phyloP scores from a whole-genome alignment of 1,140 invertebrate species.

The Capitella teleta region DNA sequence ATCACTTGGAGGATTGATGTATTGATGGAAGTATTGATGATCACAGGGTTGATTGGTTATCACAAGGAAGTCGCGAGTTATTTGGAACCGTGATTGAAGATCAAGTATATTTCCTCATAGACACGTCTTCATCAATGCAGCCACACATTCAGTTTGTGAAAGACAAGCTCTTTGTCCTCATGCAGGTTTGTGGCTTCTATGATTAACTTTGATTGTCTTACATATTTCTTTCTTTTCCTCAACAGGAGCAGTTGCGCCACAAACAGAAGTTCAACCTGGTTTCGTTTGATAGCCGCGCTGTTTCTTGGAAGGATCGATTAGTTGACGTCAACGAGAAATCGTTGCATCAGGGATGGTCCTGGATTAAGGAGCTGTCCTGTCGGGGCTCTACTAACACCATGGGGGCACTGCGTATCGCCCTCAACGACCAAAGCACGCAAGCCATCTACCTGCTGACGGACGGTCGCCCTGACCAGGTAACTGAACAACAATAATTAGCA shows the following conservation, averaged over 20 bases:
- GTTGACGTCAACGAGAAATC: constrained; percentile 35
- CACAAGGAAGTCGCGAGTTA: constrained; percentile 36
- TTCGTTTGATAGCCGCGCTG: constrained; percentile 31
- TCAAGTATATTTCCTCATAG: constrained; percentile 39
- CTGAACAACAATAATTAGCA: background rate
- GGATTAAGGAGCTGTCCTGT: constrained; percentile 38
- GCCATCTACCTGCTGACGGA: constrained; percentile 42
- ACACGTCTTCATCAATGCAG: constrained; percentile 39
- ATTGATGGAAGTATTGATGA: background rate
- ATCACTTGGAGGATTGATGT: background rate
- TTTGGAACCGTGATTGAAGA: constrained; percentile 43
- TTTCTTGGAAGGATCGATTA: constrained; percentile 34
- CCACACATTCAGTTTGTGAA: constrained; percentile 38
- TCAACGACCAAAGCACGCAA: constrained; percentile 34
- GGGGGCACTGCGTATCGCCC: constrained; percentile 31
- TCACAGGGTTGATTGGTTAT: constrained; percentile 37
- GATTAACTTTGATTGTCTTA: too few relatives aligned
- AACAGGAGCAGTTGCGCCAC: constrained; percentile 39
- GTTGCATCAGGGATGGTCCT: constrained; percentile 31
- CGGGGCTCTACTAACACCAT: constrained; percentile 41
- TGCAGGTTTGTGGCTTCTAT: constrained; percentile 24
- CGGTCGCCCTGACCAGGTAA: constrained; percentile 40
- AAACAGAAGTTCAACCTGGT: constrained; percentile 40
- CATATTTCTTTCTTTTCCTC: background rate
- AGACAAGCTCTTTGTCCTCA: constrained; percentile 36